Evolutionary conservation across 2,888 invertebrate species (phyloP).

Genomic region (Diplazon laetatorius): DNA sequence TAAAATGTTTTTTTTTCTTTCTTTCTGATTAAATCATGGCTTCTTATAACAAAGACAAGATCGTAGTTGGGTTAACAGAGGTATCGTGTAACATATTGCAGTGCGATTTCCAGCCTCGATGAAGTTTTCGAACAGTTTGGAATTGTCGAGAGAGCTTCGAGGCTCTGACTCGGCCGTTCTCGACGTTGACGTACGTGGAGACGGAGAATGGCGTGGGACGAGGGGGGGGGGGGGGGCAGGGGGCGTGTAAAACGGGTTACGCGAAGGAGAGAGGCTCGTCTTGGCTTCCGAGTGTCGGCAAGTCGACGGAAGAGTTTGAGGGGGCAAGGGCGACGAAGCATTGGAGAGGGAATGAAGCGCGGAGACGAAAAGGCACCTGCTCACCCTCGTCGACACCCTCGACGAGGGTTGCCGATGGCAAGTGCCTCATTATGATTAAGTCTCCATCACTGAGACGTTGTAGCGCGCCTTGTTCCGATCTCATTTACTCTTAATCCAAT

Average conservation of each 20-base stretch:
- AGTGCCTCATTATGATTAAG: slow-evolving; percentile 55
- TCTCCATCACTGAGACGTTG: slow-evolving; percentile 43
- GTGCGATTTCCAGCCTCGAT: background rate
- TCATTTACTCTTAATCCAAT: slow-evolving; percentile 59
- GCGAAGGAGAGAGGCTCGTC: too few relatives aligned
- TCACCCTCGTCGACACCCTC: slow-evolving; percentile 16
- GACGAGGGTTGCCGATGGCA: slow-evolving; percentile 20
- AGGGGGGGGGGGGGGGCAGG: too few relatives aligned
- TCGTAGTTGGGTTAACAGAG: slow-evolving; percentile 1
- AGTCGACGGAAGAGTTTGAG: background rate
- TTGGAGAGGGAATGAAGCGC: background rate
- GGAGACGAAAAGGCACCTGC: slow-evolving; percentile 12
- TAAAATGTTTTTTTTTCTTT: too few relatives aligned
- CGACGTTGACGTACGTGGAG: background rate
- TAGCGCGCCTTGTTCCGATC: slow-evolving; percentile 40
- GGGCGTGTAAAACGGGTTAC: too few relatives aligned
- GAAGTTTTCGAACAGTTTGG: slow-evolving; percentile 51
- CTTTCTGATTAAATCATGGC: too few relatives aligned
- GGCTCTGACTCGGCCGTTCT: background rate
- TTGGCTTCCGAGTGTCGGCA: slow-evolving; percentile 5
- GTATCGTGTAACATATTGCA: slow-evolving; percentile 11
- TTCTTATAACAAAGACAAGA: too few relatives aligned
- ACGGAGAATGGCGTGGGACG: background rate
- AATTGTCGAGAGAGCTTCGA: slow-evolving; percentile 35
- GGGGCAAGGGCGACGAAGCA: too few relatives aligned